Conservation (phyloP, 1,140 invertebrate species). For the Brachionus paranguensis region DNA sequence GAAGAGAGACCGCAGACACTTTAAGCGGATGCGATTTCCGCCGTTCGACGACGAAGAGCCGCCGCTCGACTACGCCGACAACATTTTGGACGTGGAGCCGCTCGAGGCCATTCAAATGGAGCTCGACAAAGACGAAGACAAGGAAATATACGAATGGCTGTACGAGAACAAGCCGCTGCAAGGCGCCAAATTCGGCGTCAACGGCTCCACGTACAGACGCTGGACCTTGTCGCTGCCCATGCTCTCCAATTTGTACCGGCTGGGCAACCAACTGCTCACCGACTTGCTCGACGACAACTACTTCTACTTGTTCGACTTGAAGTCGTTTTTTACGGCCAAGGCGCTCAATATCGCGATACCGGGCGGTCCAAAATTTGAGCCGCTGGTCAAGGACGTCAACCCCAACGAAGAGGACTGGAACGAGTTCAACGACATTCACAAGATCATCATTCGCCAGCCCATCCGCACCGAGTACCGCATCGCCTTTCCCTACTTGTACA, state of each 20-base stretch:
- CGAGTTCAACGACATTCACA: conserved; percentile 99
- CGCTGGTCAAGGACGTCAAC: conserved; percentile 93
- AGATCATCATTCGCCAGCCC: conserved; percentile 97
- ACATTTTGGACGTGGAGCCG: conserved; percentile 96
- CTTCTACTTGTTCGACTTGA: conserved; percentile 97
- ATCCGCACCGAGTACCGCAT: conserved; percentile 98
- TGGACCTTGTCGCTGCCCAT: conserved; percentile 93
- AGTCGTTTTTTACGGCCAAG: conserved; percentile 99
- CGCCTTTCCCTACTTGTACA: conserved; percentile 97
- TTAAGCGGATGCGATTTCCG: conserved; percentile 98
- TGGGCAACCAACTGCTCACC: conserved; percentile 95
- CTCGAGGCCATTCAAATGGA: conserved; percentile 98
- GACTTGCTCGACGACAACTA: conserved; percentile 98
- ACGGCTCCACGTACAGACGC: conserved; percentile 89
- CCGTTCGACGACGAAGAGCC: conserved; percentile 99
- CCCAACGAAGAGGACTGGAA: conserved; percentile 99
- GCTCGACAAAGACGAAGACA: conserved; percentile 90
- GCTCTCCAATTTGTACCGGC: conserved; percentile 90
- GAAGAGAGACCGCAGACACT: conserved; percentile 94
- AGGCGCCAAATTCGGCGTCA: conserved; percentile 73
- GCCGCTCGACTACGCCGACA: conserved; percentile 96
- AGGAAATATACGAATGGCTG: conserved; percentile 79
- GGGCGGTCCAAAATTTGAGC: conserved; percentile 98
- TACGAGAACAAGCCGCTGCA: conserved; percentile 95
- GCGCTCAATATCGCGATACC: conserved; percentile 99